Conservation (phyloP, 2,888 invertebrate genomes). For the Andricus quercusramuli region DNA sequence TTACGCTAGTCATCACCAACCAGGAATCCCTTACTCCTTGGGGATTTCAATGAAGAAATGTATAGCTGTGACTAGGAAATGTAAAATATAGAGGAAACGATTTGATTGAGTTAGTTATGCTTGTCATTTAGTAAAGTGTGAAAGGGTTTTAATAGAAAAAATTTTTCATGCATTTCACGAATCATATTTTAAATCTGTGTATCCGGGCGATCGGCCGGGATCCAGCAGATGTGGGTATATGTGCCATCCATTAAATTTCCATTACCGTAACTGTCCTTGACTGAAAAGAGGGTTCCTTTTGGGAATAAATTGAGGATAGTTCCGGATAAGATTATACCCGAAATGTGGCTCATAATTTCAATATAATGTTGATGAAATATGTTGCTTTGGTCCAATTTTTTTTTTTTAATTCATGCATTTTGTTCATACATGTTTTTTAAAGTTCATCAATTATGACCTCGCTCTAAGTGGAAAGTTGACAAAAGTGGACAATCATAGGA, state of each 20-base stretch:
- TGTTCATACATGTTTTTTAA: too few relatives aligned
- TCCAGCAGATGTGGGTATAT: constrained; percentile 30
- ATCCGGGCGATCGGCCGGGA: background rate
- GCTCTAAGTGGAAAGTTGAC: too few relatives aligned
- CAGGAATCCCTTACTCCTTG: background rate
- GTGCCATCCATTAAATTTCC: constrained; percentile 22
- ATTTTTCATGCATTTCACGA: constrained; percentile 39
- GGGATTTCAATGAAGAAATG: constrained; percentile 14
- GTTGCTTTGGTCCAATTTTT: too few relatives aligned
- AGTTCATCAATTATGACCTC: too few relatives aligned
- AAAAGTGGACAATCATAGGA: too few relatives aligned
- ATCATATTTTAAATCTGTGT: constrained; percentile 35
- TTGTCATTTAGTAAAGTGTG: constrained; percentile 32
- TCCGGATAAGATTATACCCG: constrained; percentile 1
- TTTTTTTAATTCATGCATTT: too few relatives aligned
- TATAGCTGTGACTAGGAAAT: background rate
- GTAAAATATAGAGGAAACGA: constrained; percentile 32
- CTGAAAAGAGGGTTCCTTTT: constrained; percentile 10
- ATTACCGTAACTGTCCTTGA: constrained; percentile 19
- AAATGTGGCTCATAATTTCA: background rate
- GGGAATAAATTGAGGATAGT: background rate
- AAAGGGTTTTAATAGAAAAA: constrained; percentile 30
- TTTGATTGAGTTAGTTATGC: constrained; percentile 20
- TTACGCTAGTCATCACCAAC: constrained; percentile 15
- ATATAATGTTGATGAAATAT: background rate